Evolutionary conservation across 1,140 invertebrate species (phyloP).

Genomic region (Trichomalopsis sarcophagae): DNA sequence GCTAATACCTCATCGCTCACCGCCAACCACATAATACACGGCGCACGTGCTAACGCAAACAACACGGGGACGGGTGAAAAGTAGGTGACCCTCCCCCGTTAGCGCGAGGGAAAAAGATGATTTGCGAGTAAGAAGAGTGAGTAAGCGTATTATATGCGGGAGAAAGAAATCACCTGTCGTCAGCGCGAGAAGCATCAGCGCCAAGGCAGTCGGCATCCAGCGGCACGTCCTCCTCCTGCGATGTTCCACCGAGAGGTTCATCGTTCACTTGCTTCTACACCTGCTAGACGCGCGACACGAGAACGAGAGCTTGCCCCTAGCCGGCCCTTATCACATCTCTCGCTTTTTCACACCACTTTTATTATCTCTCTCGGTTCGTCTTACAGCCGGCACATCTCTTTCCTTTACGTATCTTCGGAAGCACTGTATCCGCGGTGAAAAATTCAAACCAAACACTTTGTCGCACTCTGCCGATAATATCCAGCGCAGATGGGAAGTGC

Average conservation of each 20-base stretch:
- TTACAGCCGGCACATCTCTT: neutral
- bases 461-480: neutral
- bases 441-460: neutral
- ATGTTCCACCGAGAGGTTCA: neutral
- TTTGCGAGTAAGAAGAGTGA: neutral
- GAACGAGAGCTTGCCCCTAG: neutral
- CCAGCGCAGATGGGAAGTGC: neutral
- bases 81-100: neutral
- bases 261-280: neutral
- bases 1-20: neutral
- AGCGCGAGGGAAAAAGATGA: neutral
- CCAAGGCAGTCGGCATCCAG: conserved; percentile 59
- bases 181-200: conserved; percentile 55
- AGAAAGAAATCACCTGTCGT: conserved; percentile 58
- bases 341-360: neutral
- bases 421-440: too few species aligned
- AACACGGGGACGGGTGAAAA: neutral
- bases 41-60: neutral
- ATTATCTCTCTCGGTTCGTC: too few species aligned
- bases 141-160: too few species aligned
- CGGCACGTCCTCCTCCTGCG: conserved; percentile 40
- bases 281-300: neutral
- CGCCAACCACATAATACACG: neutral
- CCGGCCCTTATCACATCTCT: conserved; percentile 4
- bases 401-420: neutral